Percentiles rank a stretch among this genome's conserved stretches.
Evolutionary conservation across 2,113 vertebrate genomes (phyloP).

Genomic region (Salvelinus fontinalis): DNA sequence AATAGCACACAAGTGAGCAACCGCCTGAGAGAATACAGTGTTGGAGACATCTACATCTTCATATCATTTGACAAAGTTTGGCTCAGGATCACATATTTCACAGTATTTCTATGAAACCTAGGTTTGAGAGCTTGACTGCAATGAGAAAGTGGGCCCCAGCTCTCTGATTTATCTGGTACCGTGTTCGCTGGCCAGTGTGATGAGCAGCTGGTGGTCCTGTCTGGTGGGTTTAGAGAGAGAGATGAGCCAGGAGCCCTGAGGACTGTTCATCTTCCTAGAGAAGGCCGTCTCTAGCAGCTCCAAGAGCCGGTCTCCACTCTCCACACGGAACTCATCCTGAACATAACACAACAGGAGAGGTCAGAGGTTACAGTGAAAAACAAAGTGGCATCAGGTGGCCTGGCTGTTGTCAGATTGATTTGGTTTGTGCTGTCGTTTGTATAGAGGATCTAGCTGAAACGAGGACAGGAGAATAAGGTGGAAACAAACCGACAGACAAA

Average conservation of each 20-base stretch:
- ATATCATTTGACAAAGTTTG: no score
- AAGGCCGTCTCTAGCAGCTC: constrained; percentile 85
- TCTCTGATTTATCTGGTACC: constrained; percentile 66
- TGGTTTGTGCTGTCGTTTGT: no score
- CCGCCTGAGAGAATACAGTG: not conserved
- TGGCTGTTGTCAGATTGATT: no score
- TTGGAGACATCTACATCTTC: no score
- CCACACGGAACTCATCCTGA: constrained; percentile 87
- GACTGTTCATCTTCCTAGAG: constrained; percentile 80
- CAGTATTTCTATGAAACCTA: not conserved
- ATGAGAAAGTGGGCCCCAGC: constrained; percentile 8
- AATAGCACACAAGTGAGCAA: not conserved
- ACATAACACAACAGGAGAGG: constrained; percentile 22
- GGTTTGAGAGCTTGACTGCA: not conserved
- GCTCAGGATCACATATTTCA: not conserved
- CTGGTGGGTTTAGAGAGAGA: constrained; percentile 93
- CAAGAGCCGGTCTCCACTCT: constrained; percentile 82
- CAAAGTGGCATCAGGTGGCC: not conserved
- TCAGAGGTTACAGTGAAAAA: not conserved
- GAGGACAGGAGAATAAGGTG: not conserved
- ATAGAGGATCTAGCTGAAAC: not conserved
- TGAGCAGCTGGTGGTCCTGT: constrained; percentile 90
- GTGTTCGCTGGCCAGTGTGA: constrained; percentile 86
- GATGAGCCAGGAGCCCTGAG: constrained; percentile 84
- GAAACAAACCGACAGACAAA: not conserved